Evolutionary conservation across 2,888 invertebrate species (phyloP).

Genomic region (Rhopalosiphum nymphaeae): DNA sequence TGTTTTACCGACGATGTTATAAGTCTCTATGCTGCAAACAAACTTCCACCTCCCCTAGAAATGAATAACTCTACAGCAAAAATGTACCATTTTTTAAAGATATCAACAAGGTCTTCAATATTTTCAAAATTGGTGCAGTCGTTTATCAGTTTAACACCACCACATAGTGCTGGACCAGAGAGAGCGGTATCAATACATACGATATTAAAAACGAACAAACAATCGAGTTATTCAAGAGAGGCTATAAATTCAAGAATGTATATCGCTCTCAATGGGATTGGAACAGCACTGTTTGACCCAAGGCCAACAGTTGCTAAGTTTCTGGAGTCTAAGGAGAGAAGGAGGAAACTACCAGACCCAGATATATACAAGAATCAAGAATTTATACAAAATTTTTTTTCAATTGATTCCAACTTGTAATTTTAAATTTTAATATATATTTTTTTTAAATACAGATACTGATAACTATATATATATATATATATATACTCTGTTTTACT

Average conservation of each 20-base stretch:
- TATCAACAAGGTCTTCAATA: conserved; percentile 47
- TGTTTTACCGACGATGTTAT: conserved; percentile 55
- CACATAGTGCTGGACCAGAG: conserved; percentile 33
- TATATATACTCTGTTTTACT: too few relatives aligned
- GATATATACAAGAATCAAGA: conserved; percentile 21
- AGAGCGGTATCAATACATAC: conserved; percentile 40
- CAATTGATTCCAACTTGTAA: conserved; percentile 26
- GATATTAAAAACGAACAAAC: conserved; percentile 51
- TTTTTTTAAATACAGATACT: conserved; percentile 13
- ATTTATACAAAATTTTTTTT: conserved; percentile 12
- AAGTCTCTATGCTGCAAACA: conserved; percentile 46
- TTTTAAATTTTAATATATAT: conserved; percentile 22
- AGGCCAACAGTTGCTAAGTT: conserved; percentile 7
- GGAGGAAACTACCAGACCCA: background rate
- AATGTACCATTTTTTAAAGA: conserved; percentile 53
- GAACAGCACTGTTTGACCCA: conserved; percentile 10
- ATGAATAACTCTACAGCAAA: conserved; percentile 42
- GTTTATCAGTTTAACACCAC: conserved; percentile 52
- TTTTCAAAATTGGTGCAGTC: conserved; percentile 61
- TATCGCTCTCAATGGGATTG: background rate
- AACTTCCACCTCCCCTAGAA: conserved; percentile 30
- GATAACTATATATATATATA: too few relatives aligned
- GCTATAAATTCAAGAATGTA: conserved; percentile 15
- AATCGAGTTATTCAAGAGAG: conserved; percentile 31
- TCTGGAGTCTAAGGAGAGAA: conserved; percentile 15